phyloP scores from a whole-genome alignment of 1,140 invertebrate species.

The Drosophila kikkawai region DNA sequence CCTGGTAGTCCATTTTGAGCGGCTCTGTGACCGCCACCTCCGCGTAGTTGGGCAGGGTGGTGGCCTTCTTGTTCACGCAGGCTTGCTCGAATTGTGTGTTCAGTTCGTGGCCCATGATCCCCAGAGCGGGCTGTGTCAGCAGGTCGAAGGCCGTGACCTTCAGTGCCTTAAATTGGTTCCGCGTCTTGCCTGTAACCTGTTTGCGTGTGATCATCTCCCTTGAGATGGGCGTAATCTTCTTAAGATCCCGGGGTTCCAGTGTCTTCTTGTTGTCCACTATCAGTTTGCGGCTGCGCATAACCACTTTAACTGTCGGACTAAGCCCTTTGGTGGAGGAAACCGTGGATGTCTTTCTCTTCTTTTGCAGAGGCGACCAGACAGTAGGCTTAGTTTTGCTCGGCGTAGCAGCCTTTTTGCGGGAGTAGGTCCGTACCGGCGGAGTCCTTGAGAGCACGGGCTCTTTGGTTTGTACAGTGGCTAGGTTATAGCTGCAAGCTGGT shows the following conservation, averaged over 20 bases:
- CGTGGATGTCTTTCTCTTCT: conserved; percentile 27
- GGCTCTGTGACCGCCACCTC: conserved; percentile 29
- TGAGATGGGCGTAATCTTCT: conserved; percentile 12
- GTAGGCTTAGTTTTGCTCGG: conserved; percentile 10
- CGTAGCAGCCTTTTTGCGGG: conserved; percentile 27
- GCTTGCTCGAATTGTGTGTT: conserved; percentile 45
- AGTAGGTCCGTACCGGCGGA: conserved; percentile 58
- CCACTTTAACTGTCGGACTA: conserved; percentile 52
- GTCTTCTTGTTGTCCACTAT: conserved; percentile 61
- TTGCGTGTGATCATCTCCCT: conserved; percentile 44
- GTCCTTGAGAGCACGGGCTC: conserved; percentile 17
- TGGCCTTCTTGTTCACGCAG: conserved; percentile 44
- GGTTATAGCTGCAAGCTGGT: not conserved
- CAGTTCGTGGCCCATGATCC: conserved; percentile 13
- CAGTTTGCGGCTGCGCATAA: conserved; percentile 50
- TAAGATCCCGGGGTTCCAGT: not conserved
- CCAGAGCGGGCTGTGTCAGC: conserved; percentile 41
- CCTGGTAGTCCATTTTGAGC: conserved; percentile 52
- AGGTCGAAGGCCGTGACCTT: conserved; percentile 68
- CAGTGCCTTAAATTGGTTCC: conserved; percentile 50
- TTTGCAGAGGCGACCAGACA: conserved; percentile 54
- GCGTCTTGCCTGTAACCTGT: conserved; percentile 57
- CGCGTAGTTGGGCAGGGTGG: conserved; percentile 56
- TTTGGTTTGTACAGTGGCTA: not conserved
- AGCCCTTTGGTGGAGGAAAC: conserved; percentile 56